A percentile compares a stretch with the other conserved stretches of the same genome.
These are phyloP conservation scores for Sesia bembeciformis DNA, from an alignment of 2,888 invertebrate species.

Conservation along the genomic window DNA sequence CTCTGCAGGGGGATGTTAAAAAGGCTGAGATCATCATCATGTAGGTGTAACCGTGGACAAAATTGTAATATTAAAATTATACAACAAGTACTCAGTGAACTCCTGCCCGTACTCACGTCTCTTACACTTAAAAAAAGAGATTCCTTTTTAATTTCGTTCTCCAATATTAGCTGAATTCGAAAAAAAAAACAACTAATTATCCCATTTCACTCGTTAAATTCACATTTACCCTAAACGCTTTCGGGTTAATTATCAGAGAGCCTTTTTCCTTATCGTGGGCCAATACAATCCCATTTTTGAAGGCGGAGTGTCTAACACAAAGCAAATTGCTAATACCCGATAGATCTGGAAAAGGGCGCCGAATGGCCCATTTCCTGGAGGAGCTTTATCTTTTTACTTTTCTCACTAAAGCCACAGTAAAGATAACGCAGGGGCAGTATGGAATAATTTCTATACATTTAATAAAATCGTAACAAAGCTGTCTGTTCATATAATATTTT, in stretches of 20 bases:
- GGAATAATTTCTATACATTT: too few relatives aligned
- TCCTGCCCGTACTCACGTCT: too few relatives aligned
- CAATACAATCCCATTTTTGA: slow-evolving; percentile 36
- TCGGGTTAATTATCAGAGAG: slow-evolving; percentile 47
- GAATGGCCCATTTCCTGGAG: slow-evolving; percentile 57
- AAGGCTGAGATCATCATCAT: too few relatives aligned
- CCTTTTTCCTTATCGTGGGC: slow-evolving; percentile 36
- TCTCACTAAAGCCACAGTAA: slow-evolving; percentile 14
- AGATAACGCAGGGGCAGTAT: not conserved
- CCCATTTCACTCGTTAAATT: slow-evolving; percentile 35
- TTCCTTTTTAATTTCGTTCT: not conserved
- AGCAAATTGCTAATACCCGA: slow-evolving; percentile 63
- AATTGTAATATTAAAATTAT: too few relatives aligned
- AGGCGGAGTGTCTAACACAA: slow-evolving; percentile 44
- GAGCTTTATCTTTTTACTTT: slow-evolving; percentile 52
- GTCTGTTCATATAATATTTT: too few relatives aligned
- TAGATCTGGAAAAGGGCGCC: slow-evolving; percentile 48
- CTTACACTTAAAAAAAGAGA: not conserved
- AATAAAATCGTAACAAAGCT: too few relatives aligned
- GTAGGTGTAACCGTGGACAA: too few relatives aligned
- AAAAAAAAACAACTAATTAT: slow-evolving; percentile 29
- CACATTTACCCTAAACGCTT: slow-evolving; percentile 39
- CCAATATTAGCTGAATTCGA: slow-evolving; percentile 2
- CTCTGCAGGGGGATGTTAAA: too few relatives aligned
- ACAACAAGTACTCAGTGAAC: too few relatives aligned